Conservation (phyloP, 2,888 invertebrate genomes). For the Nemapogon koenigi region DNA sequence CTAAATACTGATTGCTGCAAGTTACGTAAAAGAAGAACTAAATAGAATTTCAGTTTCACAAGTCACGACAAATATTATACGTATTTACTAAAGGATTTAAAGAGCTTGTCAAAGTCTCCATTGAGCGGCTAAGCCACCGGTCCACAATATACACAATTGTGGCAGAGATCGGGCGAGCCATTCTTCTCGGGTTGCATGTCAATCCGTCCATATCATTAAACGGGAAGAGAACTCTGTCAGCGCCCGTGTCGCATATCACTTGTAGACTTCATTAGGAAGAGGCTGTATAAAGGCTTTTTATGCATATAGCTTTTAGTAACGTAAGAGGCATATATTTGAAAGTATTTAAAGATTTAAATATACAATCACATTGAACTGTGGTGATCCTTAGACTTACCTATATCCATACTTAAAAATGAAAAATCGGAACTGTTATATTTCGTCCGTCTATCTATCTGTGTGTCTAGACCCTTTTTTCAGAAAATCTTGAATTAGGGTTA, state of each 20-base stretch:
- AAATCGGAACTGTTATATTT: background rate
- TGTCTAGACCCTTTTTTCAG: too few species aligned
- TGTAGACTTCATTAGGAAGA: constrained; percentile 50
- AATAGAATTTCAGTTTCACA: too few species aligned
- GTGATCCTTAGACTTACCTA: too few species aligned
- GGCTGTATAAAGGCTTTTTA: constrained; percentile 26
- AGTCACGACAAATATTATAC: too few species aligned
- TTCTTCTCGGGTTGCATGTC: constrained; percentile 10
- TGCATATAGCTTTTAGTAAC: constrained; percentile 20
- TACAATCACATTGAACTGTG: background rate
- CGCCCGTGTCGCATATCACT: constrained; percentile 48
- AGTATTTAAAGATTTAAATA: too few species aligned
- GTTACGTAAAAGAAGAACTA: too few species aligned
- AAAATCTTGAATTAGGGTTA: too few species aligned
- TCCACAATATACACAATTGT: constrained; percentile 5
- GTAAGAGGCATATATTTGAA: constrained; percentile 56
- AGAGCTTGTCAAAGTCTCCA: background rate
- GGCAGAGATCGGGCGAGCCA: constrained; percentile 3
- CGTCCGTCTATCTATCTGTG: background rate
- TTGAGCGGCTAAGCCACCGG: background rate
- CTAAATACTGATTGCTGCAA: too few species aligned
- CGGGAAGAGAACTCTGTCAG: constrained; percentile 19
- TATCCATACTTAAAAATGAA: background rate
- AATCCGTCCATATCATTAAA: constrained; percentile 12
- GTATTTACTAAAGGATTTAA: too few species aligned